Evolutionary conservation across 2,113 vertebrate species (phyloP).

Genomic region (Proterorhinus semilunaris): DNA sequence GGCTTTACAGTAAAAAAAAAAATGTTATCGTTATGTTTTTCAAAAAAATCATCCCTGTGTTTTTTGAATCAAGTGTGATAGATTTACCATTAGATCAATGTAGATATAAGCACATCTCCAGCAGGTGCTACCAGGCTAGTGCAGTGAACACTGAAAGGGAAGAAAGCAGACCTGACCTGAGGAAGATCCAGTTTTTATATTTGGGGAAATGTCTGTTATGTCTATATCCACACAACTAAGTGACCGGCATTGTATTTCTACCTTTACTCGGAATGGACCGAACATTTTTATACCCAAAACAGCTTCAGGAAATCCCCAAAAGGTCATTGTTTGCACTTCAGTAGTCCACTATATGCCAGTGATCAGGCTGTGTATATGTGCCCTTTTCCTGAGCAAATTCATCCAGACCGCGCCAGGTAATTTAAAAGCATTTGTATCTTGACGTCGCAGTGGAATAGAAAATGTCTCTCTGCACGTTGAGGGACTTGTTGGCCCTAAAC

Average conservation of each 20-base stretch:
- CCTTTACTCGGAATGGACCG: slow-evolving; percentile 23
- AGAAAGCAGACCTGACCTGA: too few species aligned
- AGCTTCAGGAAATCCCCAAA: slow-evolving; percentile 41
- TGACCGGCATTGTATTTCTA: slow-evolving; percentile 41
- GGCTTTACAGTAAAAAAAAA: too few species aligned
- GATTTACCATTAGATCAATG: too few species aligned
- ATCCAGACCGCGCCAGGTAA: slow-evolving; percentile 19
- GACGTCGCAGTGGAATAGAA: slow-evolving; percentile 4
- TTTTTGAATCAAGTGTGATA: too few species aligned
- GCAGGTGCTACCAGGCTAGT: too few species aligned
- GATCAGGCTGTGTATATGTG: slow-evolving; percentile 24
- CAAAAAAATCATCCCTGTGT: too few species aligned
- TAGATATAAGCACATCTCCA: too few species aligned
- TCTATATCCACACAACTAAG: slow-evolving; percentile 58
- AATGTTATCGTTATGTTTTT: too few species aligned
- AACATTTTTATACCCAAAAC: slow-evolving; percentile 51
- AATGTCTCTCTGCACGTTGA: slow-evolving; percentile 1
- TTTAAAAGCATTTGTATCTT: slow-evolving; percentile 1
- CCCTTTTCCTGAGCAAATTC: slow-evolving; percentile 20
- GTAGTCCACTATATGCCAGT: slow-evolving; percentile 17
- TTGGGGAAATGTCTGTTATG: slow-evolving; percentile 52
- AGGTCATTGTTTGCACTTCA: slow-evolving; percentile 35
- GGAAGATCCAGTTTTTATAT: too few species aligned
- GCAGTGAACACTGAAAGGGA: too few species aligned
- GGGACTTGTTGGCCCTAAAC: not conserved